These are phyloP conservation scores for Ennomos erosarius DNA, from an alignment of 2,888 invertebrate genomes.

Conservation along the genomic window DNA sequence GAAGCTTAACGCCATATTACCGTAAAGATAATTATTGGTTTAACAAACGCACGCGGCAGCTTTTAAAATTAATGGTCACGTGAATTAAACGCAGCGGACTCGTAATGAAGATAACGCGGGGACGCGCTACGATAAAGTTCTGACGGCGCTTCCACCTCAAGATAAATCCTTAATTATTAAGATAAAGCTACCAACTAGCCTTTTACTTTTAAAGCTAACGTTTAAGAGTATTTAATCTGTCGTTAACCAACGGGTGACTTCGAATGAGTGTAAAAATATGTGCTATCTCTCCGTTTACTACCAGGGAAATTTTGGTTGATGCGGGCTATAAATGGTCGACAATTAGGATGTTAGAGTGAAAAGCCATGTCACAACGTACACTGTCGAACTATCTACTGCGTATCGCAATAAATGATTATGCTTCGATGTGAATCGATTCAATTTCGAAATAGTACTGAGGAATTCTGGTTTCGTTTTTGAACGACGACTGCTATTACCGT, in stretches of 20 bases:
- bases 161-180: conserved; percentile 79
- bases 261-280: neutral
- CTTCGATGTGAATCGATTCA: conserved; percentile 22
- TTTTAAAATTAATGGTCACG: conserved; percentile 80
- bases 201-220: conserved; percentile 42
- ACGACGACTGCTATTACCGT: conserved; percentile 20
- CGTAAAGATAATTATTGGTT: conserved; percentile 74
- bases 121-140: conserved; percentile 73
- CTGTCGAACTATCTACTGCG: conserved; percentile 43
- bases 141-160: conserved; percentile 73
- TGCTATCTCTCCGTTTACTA: neutral
- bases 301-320: neutral
- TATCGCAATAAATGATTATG: conserved; percentile 36
- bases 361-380: conserved; percentile 37
- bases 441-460: conserved; percentile 16
- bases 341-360: conserved; percentile 50
- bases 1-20: conserved; percentile 64
- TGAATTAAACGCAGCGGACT: conserved; percentile 75
- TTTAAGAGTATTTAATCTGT: conserved; percentile 9
- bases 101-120: conserved; percentile 80
- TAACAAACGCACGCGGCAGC: conserved; percentile 70
- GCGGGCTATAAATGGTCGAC: conserved; percentile 20
- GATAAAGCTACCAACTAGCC: conserved; percentile 64
- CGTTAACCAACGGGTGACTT: neutral
- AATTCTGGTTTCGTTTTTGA: conserved; percentile 10